phyloP scores from a whole-genome alignment of 2,113 vertebrate genomes.

The Siphamia tubifer region DNA sequence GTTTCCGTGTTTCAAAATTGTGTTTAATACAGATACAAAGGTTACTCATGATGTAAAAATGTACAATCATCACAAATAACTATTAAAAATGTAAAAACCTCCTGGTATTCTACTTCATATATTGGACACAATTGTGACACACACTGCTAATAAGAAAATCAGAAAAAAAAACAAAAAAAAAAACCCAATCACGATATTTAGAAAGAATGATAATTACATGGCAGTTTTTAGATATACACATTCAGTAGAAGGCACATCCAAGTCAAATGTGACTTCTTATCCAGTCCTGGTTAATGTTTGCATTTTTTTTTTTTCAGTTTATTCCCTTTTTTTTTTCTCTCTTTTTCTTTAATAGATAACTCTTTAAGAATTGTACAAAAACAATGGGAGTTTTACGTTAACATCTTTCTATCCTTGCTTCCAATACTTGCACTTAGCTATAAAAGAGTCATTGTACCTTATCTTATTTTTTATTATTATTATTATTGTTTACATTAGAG shows the following conservation, averaged over 20 bases:
- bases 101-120: background rate
- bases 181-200: slow-evolving; percentile 12
- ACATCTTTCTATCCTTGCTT: background rate
- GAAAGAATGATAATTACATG: slow-evolving; percentile 47
- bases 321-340: slow-evolving; percentile 1
- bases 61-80: slow-evolving; percentile 28
- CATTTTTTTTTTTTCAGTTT: slow-evolving; percentile 11
- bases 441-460: background rate
- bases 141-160: slow-evolving; percentile 16
- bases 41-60: slow-evolving; percentile 41
- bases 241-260: slow-evolving; percentile 67
- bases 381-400: background rate
- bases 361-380: slow-evolving; percentile 35
- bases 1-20: slow-evolving; percentile 51
- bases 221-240: slow-evolving; percentile 51
- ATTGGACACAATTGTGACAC: slow-evolving; percentile 1
- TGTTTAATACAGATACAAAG: slow-evolving; percentile 58
- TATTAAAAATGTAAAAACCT: slow-evolving; percentile 53
- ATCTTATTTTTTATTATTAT: no score
- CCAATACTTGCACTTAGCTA: background rate
- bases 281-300: background rate
- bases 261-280: slow-evolving; percentile 57
- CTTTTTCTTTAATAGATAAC: slow-evolving; percentile 9
- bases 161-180: slow-evolving; percentile 33
- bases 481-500: background rate